A percentile compares a stretch with the other conserved stretches of the same genome.
Conservation (phyloP, 2,797 vertebrate genomes). For the Acipenser ruthenus region DNA sequence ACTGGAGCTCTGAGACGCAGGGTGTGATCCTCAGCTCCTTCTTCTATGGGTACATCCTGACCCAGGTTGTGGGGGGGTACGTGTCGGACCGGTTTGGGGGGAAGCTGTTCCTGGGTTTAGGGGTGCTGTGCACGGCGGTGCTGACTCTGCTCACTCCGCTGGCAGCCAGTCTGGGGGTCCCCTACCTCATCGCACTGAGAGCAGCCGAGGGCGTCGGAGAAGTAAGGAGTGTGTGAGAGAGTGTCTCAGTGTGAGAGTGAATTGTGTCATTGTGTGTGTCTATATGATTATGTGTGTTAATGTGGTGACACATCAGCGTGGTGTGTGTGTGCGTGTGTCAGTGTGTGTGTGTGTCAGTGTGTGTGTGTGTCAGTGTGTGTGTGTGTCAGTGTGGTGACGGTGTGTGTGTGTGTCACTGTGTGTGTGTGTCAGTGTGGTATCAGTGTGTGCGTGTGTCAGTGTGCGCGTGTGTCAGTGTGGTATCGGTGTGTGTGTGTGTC, state of each 20-base stretch:
- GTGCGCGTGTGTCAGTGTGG: background rate
- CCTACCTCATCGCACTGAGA: slow-evolving; percentile 64
- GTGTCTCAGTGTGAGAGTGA: background rate
- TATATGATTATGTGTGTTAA: background rate
- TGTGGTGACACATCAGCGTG: background rate
- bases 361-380: no score
- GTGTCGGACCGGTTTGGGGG: slow-evolving; percentile 67
- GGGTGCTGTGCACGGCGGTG: slow-evolving; percentile 60
- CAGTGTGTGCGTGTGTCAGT: background rate
- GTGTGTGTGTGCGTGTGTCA: background rate
- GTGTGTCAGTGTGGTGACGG: no score
- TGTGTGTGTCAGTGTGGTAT: background rate
- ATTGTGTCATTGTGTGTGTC: no score
- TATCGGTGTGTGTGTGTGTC: background rate
- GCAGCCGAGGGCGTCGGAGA: slow-evolving; percentile 73
- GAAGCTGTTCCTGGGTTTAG: slow-evolving; percentile 60
- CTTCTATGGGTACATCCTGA: slow-evolving; percentile 74
- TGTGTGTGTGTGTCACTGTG: background rate
- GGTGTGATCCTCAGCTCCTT: slow-evolving; percentile 74
- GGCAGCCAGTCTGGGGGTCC: slow-evolving; percentile 55
- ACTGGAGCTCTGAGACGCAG: slow-evolving; percentile 67
- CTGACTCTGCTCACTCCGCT: slow-evolving; percentile 70
- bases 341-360: background rate
- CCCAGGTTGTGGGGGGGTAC: slow-evolving; percentile 73
- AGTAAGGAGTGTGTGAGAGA: slow-evolving; percentile 37